Percentiles rank a stretch among this genome's conserved stretches.
Conservation (phyloP, 2,888 invertebrate species). For the Ptychoptera contaminata region DNA sequence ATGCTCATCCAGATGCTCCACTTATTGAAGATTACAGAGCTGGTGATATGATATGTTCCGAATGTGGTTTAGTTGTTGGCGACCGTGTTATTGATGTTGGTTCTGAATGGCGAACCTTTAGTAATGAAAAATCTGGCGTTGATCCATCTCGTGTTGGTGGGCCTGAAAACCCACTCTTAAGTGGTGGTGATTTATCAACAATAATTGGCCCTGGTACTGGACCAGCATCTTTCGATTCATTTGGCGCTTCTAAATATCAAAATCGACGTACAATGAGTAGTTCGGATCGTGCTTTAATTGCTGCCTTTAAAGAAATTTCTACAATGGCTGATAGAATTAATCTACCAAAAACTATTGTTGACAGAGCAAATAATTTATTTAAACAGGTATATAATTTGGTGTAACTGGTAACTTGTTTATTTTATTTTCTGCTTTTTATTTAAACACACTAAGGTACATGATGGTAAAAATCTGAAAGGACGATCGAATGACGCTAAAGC, state of each 20-base stretch:
- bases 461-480: constrained; percentile 89
- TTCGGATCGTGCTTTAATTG: constrained; percentile 85
- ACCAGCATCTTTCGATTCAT: constrained; percentile 78
- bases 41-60: constrained; percentile 97
- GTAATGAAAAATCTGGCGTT: constrained; percentile 90
- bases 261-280: constrained; percentile 74
- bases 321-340: constrained; percentile 98
- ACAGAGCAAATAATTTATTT: constrained; percentile 89
- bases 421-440: neutral
- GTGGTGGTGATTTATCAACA: constrained; percentile 91
- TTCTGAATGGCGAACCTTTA: constrained; percentile 99
- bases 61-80: constrained; percentile 98
- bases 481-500: constrained; percentile 96
- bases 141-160: constrained; percentile 99
- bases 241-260: constrained; percentile 63
- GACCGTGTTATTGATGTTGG: constrained; percentile 99
- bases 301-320: constrained; percentile 92
- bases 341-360: constrained; percentile 90
- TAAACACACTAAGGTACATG: constrained; percentile 48
- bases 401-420: neutral
- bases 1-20: constrained; percentile 88
- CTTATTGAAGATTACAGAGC: constrained; percentile 97
- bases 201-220: constrained; percentile 68
- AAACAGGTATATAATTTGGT: constrained; percentile 55
- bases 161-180: constrained; percentile 91